phyloP scores from a whole-genome alignment of 2,113 vertebrate species.

The Lasiurus borealis region DNA sequence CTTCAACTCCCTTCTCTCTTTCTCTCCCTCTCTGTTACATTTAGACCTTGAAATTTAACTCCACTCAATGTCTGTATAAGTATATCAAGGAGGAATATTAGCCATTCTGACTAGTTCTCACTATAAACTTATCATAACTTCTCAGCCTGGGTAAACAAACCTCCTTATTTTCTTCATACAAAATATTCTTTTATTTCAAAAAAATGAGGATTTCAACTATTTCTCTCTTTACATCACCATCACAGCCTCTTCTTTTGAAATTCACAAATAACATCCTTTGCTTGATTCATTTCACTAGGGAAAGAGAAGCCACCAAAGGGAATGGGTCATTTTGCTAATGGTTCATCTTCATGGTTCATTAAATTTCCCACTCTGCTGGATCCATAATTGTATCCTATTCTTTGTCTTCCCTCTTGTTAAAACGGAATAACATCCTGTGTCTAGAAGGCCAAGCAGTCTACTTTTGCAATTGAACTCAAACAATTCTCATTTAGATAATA shows the following conservation, averaged over 20 bases:
- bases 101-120: not conserved
- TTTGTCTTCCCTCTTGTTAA: not conserved
- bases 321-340: not conserved
- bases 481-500: not conserved
- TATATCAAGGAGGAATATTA: not conserved
- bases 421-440: not conserved
- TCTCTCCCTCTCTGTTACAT: not conserved
- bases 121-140: not conserved
- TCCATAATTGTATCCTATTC: not conserved
- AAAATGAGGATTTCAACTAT: not conserved
- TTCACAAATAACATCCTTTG: not conserved
- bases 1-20: not conserved
- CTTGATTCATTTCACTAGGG: not conserved
- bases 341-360: not conserved
- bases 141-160: not conserved
- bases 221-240: not conserved
- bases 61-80: not conserved
- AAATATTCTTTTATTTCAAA: not conserved
- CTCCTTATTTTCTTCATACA: not conserved
- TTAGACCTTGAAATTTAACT: not conserved
- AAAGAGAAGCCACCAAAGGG: not conserved
- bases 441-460: fast-evolving
- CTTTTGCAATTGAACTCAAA: not conserved
- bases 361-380: not conserved
- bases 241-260: not conserved